Percentiles rank a stretch among this genome's conserved stretches.
phyloP scores from a whole-genome alignment of 2,113 vertebrate species.

The Dasypus novemcinctus region DNA sequence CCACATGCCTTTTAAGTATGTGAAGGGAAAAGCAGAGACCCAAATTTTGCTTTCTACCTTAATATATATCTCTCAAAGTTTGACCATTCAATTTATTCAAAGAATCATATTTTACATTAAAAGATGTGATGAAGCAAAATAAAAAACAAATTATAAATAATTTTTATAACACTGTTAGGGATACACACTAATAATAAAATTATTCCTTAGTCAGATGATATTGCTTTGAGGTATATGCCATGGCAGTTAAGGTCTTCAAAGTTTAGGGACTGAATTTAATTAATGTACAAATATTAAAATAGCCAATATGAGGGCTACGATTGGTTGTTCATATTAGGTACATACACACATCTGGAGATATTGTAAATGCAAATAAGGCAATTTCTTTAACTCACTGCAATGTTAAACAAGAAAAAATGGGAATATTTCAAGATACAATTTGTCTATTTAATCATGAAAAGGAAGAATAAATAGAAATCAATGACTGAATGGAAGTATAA shows the following conservation, averaged over 20 bases:
- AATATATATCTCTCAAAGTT: neutral
- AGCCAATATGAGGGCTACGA: neutral
- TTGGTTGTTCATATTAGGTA: neutral
- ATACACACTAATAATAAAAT: neutral
- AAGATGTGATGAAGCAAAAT: neutral
- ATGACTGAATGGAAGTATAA: neutral
- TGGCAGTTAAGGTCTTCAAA: neutral
- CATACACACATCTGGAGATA: neutral
- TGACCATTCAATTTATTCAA: neutral
- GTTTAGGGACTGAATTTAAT: neutral
- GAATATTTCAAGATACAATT: neutral
- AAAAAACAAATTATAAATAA: neutral
- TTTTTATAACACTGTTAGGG: neutral
- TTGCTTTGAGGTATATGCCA: neutral
- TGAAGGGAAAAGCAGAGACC: neutral
- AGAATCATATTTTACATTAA: neutral
- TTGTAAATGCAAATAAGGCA: neutral
- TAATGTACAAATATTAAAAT: slow-evolving; percentile 26
- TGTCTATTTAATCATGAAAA: neutral
- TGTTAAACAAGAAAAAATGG: neutral
- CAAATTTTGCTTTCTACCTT: neutral
- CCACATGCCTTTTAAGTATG: neutral
- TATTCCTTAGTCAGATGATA: neutral
- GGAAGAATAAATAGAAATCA: neutral
- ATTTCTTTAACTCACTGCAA: neutral